phyloP scores from a whole-genome alignment of 2,888 invertebrate genomes.

The Chloroclystis v-ata region DNA sequence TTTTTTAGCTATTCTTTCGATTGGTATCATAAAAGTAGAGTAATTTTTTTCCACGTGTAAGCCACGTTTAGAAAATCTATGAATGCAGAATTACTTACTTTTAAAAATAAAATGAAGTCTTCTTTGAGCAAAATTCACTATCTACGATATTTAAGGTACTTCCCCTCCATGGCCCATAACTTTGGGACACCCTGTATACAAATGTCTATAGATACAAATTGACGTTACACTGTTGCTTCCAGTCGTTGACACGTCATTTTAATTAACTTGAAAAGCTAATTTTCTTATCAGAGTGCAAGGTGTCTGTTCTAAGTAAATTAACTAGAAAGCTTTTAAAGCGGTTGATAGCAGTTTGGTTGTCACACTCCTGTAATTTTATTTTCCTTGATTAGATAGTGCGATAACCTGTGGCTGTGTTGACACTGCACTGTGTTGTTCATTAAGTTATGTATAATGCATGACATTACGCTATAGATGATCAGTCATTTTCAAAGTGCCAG shows the following conservation, averaged over 20 bases:
- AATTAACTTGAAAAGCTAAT: constrained; percentile 28
- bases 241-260: constrained; percentile 19
- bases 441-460: constrained; percentile 12
- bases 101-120: too few species aligned
- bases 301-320: constrained; percentile 28
- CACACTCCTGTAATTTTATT: constrained; percentile 31
- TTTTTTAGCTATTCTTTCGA: too few species aligned
- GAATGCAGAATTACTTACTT: too few species aligned
- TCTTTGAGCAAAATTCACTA: too few species aligned
- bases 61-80: too few species aligned
- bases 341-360: constrained; percentile 29
- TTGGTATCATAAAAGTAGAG: too few species aligned
- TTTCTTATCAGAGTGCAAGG: constrained; percentile 28
- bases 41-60: too few species aligned
- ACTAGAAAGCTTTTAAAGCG: constrained; percentile 29
- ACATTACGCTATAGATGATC: neutral
- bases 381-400: constrained; percentile 38
- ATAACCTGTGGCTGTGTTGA: constrained; percentile 36
- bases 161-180: too few species aligned
- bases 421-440: constrained; percentile 27
- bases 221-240: constrained; percentile 2
- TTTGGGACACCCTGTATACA: too few species aligned
- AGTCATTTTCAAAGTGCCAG: too few species aligned
- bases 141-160: too few species aligned
- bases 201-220: neutral